Evolutionary conservation across 2,888 invertebrate genomes (phyloP).

Genomic region (Bursaphelenchus okinawaensis): DNA sequence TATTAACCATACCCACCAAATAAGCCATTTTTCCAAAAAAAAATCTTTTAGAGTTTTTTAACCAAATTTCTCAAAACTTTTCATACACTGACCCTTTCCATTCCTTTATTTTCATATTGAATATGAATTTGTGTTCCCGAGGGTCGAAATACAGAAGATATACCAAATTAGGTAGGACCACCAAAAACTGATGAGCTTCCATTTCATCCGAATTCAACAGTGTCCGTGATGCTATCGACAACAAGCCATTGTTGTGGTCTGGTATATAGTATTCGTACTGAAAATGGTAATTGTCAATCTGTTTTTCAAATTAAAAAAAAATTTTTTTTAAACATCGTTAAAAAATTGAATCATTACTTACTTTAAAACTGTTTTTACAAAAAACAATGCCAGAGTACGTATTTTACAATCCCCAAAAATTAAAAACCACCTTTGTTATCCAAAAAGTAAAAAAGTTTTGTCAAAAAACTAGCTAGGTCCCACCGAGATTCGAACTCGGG

Average conservation of each 20-base stretch:
- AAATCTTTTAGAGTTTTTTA: no score
- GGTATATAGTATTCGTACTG: background rate
- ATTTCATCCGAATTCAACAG: background rate
- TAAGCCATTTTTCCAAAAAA: background rate
- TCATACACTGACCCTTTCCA: conserved; percentile 7
- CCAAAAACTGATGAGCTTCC: conserved; percentile 8
- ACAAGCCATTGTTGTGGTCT: background rate
- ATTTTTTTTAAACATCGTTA: background rate
- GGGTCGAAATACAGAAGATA: conserved; percentile 12
- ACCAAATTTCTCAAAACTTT: no score
- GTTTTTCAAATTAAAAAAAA: background rate
- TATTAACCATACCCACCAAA: no score
- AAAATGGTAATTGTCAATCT: no score
- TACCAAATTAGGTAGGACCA: conserved; percentile 1
- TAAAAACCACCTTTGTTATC: no score
- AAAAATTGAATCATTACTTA: no score
- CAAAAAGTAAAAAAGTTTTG: no score
- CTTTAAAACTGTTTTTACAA: no score
- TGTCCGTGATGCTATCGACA: conserved; percentile 1
- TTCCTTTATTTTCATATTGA: conserved; percentile 1
- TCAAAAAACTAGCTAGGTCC: background rate
- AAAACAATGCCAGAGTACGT: background rate
- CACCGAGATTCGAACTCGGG: conserved; percentile 23
- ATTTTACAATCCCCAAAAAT: no score
- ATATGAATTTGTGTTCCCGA: background rate